phyloP scores from a whole-genome alignment of 2,797 vertebrate genomes.

The Malacoctenus gilli region DNA sequence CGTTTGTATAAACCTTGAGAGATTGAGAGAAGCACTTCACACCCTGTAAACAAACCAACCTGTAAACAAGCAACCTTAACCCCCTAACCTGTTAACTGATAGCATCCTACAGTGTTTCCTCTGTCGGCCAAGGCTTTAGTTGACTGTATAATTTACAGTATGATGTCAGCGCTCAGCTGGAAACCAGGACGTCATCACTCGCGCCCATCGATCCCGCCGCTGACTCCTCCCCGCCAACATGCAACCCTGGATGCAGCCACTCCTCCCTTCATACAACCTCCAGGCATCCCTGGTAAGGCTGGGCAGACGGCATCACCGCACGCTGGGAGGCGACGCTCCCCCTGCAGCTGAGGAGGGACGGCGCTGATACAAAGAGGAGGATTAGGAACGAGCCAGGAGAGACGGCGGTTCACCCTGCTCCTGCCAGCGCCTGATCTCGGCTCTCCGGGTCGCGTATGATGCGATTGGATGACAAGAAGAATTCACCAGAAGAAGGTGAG shows the following conservation, averaged over 20 bases:
- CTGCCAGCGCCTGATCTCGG: slow-evolving; percentile 10
- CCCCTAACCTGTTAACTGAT: slow-evolving; percentile 15
- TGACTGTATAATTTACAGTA: slow-evolving; percentile 31
- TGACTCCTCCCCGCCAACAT: slow-evolving; percentile 57
- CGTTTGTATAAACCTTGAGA: too few relatives aligned
- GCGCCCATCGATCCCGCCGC: slow-evolving; percentile 2
- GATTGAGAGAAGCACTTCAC: slow-evolving; percentile 1
- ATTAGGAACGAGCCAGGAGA: slow-evolving; percentile 16
- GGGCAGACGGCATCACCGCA: slow-evolving; percentile 8
- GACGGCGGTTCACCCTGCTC: neutral
- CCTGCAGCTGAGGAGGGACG: slow-evolving; percentile 27
- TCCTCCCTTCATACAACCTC: slow-evolving; percentile 45
- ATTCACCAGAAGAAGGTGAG: slow-evolving; percentile 59
- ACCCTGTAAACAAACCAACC: slow-evolving; percentile 18
- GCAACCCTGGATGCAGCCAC: slow-evolving; percentile 47
- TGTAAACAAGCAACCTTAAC: slow-evolving; percentile 16
- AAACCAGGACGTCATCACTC: slow-evolving; percentile 31
- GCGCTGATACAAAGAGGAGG: slow-evolving; percentile 8
- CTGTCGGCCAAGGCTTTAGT: slow-evolving; percentile 16
- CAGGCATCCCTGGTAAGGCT: slow-evolving; percentile 31
- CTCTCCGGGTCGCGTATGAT: slow-evolving; percentile 22
- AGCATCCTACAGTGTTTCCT: slow-evolving; percentile 3
- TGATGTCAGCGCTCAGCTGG: slow-evolving; percentile 40
- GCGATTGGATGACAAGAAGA: slow-evolving; percentile 44
- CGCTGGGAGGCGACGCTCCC: slow-evolving; percentile 22